Conservation (phyloP, 2,888 invertebrate genomes). For the Julus scandinavius region DNA sequence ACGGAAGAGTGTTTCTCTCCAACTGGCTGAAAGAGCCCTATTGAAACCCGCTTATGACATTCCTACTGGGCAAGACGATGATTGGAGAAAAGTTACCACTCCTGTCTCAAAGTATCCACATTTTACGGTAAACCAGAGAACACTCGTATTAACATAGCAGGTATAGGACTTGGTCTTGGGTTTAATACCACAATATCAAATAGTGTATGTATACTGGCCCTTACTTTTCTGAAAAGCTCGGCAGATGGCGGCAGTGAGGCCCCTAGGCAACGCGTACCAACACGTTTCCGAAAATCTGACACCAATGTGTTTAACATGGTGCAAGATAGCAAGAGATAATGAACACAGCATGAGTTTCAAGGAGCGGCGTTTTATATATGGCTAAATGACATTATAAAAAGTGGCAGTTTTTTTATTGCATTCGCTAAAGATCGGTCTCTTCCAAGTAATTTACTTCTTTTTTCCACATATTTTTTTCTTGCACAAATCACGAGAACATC, state of each 20-base stretch:
- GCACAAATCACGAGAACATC: constrained; percentile 26
- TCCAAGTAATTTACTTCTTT: constrained; percentile 31
- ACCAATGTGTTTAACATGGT: neutral
- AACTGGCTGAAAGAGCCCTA: too few species aligned
- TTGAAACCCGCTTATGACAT: too few species aligned
- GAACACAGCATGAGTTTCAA: constrained; percentile 8
- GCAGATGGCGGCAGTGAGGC: neutral
- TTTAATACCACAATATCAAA: too few species aligned
- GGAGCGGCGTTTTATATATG: constrained; percentile 9
- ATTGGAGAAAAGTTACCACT: too few species aligned
- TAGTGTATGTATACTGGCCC: too few species aligned
- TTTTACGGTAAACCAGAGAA: too few species aligned
- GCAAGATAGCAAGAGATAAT: neutral
- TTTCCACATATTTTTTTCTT: neutral
- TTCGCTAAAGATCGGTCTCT: constrained; percentile 45
- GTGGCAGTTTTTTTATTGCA: constrained; percentile 54
- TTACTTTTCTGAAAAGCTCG: too few species aligned
- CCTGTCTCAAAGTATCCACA: too few species aligned
- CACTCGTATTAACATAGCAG: too few species aligned
- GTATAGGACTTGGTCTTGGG: too few species aligned
- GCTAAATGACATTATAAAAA: constrained; percentile 47
- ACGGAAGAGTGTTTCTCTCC: too few species aligned
- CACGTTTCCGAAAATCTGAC: neutral
- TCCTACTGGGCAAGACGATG: too few species aligned
- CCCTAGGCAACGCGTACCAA: neutral